These are phyloP conservation scores for Cryptomyrus ogoouensis DNA, from an alignment of 2,113 vertebrate genomes.

Conservation along the genomic window DNA sequence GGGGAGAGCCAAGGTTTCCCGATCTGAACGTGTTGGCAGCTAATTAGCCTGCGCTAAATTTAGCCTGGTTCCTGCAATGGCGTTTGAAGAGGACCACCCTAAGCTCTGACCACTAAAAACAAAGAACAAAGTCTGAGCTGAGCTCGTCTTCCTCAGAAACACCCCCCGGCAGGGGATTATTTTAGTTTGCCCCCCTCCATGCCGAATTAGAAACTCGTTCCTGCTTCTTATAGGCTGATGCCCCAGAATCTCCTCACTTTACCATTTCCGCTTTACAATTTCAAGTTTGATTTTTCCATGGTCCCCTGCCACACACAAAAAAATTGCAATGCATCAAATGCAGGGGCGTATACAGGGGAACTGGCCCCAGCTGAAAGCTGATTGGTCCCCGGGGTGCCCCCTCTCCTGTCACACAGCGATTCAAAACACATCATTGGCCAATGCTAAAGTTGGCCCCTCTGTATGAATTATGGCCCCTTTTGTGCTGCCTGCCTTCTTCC, in stretches of 20 bases:
- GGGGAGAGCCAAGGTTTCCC: neutral
- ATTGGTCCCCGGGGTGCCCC: neutral
- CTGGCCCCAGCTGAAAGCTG: neutral
- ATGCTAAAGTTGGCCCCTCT: neutral
- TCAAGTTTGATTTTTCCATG: neutral
- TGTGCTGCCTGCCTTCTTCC: neutral
- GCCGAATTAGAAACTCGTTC: neutral
- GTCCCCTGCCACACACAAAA: neutral
- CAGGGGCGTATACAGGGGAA: neutral
- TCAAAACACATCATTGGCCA: neutral
- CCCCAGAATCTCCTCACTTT: neutral
- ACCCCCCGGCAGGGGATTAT: neutral
- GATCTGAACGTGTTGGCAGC: conserved; percentile 32
- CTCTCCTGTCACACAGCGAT: neutral
- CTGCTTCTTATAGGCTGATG: neutral
- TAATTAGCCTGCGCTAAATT: conserved; percentile 41
- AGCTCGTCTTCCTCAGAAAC: neutral
- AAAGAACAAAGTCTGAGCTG: neutral
- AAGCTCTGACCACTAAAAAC: neutral
- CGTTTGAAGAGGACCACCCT: neutral
- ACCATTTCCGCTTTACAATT: neutral
- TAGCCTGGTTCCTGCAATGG: conserved; percentile 21
- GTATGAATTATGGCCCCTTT: neutral
- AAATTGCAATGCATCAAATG: neutral
- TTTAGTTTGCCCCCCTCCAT: neutral